phyloP scores from a whole-genome alignment of 2,113 vertebrate genomes.

The Scomber scombrus region DNA sequence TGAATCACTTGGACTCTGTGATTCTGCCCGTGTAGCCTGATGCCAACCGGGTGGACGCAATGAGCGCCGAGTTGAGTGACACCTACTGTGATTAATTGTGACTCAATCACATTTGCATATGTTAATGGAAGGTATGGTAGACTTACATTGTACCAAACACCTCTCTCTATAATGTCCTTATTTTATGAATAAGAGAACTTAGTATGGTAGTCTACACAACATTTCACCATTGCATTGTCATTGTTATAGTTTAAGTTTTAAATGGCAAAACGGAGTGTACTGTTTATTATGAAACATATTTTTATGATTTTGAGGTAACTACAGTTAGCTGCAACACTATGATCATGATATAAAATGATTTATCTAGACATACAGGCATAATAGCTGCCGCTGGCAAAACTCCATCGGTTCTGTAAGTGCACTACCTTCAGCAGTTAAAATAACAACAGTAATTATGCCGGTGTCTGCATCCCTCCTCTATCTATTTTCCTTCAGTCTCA shows the following conservation, averaged over 20 bases:
- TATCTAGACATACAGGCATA: neutral
- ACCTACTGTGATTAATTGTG: constrained; percentile 57
- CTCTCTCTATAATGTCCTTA: constrained; percentile 32
- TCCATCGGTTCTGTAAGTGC: constrained; percentile 21
- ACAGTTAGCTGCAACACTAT: neutral
- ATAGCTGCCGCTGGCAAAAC: neutral
- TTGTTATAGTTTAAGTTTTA: neutral
- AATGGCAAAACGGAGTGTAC: no score
- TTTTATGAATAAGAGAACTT: constrained; percentile 20
- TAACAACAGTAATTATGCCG: constrained; percentile 39
- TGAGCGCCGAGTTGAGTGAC: constrained; percentile 53
- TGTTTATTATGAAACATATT: no score
- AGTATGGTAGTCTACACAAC: neutral
- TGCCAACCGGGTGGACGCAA: constrained; percentile 20
- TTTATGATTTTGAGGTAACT: no score
- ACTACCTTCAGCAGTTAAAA: constrained; percentile 8
- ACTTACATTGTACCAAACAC: constrained; percentile 42
- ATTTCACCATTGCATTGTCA: constrained; percentile 5
- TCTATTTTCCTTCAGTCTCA: constrained; percentile 38
- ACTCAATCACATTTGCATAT: constrained; percentile 74
- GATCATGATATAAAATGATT: neutral
- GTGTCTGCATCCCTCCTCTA: constrained; percentile 12
- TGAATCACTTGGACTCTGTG: constrained; percentile 50
- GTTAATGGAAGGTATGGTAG: constrained; percentile 55
- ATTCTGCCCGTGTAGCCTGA: constrained; percentile 33